A percentile compares a stretch with the other conserved stretches of the same genome.
These are phyloP conservation scores for Cephalopachus bancanus DNA, from an alignment of 2,797 vertebrate genomes.

Conservation along the genomic window DNA sequence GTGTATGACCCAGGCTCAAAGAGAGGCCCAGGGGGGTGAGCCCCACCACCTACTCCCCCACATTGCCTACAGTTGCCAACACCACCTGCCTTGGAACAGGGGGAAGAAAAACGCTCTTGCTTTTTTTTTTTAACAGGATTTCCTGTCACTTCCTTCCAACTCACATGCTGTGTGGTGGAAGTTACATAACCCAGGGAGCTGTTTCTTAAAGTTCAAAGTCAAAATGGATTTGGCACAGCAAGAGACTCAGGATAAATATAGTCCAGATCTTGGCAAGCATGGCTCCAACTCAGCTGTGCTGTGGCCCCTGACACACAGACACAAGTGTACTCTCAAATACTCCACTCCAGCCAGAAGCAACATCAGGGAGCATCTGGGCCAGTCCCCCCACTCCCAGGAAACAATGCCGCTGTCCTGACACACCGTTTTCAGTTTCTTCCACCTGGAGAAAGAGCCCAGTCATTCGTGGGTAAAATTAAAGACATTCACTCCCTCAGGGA, in stretches of 20 bases:
- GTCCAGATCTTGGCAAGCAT: neutral
- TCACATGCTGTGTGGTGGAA: neutral
- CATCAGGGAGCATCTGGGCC: rapidly evolving
- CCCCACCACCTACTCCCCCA: rapidly evolving
- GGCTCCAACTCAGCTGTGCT: neutral
- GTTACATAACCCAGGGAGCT: slow-evolving; percentile 51
- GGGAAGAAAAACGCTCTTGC: neutral
- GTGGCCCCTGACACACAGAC: neutral
- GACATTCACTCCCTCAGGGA: neutral
- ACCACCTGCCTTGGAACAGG: neutral
- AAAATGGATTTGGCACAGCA: slow-evolving; percentile 50
- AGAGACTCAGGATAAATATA: slow-evolving; percentile 71
- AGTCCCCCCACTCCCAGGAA: rapidly evolving
- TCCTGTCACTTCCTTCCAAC: slow-evolving; percentile 1
- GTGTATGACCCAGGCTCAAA: neutral
- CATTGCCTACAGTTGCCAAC: neutral
- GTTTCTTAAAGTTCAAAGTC: slow-evolving; percentile 74
- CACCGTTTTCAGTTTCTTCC: rapidly evolving
- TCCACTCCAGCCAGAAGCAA: neutral
- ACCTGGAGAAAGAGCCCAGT: rapidly evolving
- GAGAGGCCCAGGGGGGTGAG: neutral
- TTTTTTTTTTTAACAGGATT: neutral
- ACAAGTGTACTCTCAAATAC: neutral
- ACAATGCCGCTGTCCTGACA: rapidly evolving
- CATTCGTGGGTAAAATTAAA: neutral